A percentile compares a stretch with the other conserved stretches of the same genome.
Evolutionary conservation across 2,113 vertebrate genomes (phyloP).

Genomic region (Rynchops niger): DNA sequence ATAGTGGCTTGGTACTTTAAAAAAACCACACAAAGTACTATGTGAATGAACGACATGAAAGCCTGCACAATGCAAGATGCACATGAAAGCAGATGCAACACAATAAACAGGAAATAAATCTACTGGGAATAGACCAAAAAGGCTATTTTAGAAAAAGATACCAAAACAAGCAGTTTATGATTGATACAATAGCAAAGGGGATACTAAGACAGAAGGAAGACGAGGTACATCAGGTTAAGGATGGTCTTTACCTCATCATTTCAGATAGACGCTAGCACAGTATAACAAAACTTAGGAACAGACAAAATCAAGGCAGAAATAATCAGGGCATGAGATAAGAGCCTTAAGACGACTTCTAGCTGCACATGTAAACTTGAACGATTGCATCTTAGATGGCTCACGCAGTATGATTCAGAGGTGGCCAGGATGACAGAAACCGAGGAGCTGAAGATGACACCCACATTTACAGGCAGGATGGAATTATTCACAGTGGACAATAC

Average conservation of each 20-base stretch:
- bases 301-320: background rate
- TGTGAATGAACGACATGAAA: background rate
- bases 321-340: background rate
- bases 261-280: background rate
- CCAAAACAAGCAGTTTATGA: background rate
- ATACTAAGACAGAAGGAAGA: background rate
- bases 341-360: background rate
- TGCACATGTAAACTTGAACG: background rate
- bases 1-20: background rate
- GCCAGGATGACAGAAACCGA: background rate
- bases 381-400: background rate
- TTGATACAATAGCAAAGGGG: background rate
- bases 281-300: background rate
- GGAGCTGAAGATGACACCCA: background rate
- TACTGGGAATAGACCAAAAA: background rate
- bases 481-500: background rate
- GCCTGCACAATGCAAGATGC: background rate
- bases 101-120: background rate
- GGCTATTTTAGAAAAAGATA: background rate
- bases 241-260: background rate
- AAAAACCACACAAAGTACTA: background rate
- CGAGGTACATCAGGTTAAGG: background rate
- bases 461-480: background rate
- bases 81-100: background rate
- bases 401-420: background rate